A percentile compares a stretch with the other conserved stretches of the same genome.
These are phyloP conservation scores for Discoglossus pictus DNA, from an alignment of 2,797 vertebrate genomes.

Conservation along the genomic window DNA sequence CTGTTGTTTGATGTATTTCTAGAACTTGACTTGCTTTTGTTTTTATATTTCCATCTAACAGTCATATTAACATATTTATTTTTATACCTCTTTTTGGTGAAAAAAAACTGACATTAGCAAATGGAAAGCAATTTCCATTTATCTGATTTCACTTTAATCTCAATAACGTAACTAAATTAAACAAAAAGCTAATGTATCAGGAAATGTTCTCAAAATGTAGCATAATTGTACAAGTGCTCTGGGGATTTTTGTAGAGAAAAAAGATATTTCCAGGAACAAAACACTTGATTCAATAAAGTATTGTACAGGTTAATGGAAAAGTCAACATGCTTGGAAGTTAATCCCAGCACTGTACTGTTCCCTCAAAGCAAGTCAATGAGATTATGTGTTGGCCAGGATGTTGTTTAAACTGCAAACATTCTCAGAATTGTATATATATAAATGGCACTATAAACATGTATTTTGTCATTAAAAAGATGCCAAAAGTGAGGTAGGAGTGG, in stretches of 20 bases:
- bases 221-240: constrained; percentile 10
- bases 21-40: no score
- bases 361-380: no score
- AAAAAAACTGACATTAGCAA: neutral
- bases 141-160: constrained; percentile 22
- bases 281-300: constrained; percentile 19
- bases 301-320: constrained; percentile 1
- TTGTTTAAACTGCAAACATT: no score
- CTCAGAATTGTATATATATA: no score
- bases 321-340: constrained; percentile 6
- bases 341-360: no score
- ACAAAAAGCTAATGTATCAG: constrained; percentile 5
- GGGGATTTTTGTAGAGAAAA: neutral
- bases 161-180: constrained; percentile 15
- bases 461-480: no score
- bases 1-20: no score
- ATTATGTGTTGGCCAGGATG: no score
- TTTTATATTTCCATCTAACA: constrained; percentile 11
- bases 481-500: no score
- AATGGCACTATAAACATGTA: no score
- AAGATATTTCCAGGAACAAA: constrained; percentile 2
- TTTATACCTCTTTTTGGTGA: neutral
- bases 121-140: constrained; percentile 22
- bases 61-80: constrained; percentile 13
- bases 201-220: neutral